These are phyloP conservation scores for Drosophila pandora DNA, from an alignment of 1,140 invertebrate species.

Conservation along the genomic window DNA sequence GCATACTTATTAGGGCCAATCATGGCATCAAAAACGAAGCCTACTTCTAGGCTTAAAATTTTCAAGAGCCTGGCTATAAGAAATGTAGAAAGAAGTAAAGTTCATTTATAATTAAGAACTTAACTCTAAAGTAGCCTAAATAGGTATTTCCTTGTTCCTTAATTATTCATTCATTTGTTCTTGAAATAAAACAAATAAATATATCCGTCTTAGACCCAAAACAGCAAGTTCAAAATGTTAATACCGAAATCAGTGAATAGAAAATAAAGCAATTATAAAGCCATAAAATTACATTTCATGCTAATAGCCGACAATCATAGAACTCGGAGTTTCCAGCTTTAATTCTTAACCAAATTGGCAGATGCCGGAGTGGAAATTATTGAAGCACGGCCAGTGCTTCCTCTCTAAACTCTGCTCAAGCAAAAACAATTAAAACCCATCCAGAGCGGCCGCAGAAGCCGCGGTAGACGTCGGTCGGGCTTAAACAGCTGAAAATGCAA, in stretches of 20 bases:
- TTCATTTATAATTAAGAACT: too few species aligned
- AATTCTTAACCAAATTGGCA: slow-evolving; percentile 44
- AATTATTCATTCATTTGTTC: too few species aligned
- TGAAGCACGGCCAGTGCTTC: slow-evolving; percentile 23
- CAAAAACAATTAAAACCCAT: slow-evolving; percentile 60
- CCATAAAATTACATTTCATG: slow-evolving; percentile 46
- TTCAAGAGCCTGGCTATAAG: neutral
- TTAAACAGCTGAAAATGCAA: slow-evolving; percentile 74
- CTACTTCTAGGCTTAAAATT: slow-evolving; percentile 9
- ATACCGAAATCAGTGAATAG: slow-evolving; percentile 14
- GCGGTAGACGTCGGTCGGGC: slow-evolving; percentile 17
- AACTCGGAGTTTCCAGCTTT: slow-evolving; percentile 22
- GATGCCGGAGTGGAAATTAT: slow-evolving; percentile 29
- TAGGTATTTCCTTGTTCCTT: too few species aligned
- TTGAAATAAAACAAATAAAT: too few species aligned
- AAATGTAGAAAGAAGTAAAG: neutral
- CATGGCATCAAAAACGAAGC: neutral
- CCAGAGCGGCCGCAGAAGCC: slow-evolving; percentile 34
- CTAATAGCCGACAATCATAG: slow-evolving; percentile 46
- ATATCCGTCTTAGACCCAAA: neutral
- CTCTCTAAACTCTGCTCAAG: slow-evolving; percentile 16
- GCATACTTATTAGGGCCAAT: neutral
- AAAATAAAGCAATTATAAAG: slow-evolving; percentile 44
- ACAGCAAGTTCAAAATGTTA: neutral
- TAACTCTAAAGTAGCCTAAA: too few species aligned